Conservation (phyloP, 1,140 invertebrate genomes). For the Aphelenchoides avenae region DNA sequence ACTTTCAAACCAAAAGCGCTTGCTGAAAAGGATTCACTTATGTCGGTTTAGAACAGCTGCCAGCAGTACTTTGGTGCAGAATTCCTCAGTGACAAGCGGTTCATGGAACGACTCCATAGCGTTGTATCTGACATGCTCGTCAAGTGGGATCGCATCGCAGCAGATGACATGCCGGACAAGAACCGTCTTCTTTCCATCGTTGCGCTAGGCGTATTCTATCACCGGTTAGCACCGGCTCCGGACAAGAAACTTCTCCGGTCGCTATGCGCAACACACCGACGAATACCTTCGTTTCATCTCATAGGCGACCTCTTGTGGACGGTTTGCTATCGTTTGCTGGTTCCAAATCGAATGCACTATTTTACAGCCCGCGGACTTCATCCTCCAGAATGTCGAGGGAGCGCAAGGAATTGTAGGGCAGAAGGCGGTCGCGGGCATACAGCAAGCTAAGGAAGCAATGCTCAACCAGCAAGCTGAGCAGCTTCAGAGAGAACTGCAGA, state of each 20-base stretch:
- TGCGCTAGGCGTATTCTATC: conserved; percentile 5
- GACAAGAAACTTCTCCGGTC: conserved; percentile 75
- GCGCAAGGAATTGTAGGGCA: too few relatives aligned
- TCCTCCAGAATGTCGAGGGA: too few relatives aligned
- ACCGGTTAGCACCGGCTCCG: conserved; percentile 54
- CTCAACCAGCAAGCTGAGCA: conserved; percentile 36
- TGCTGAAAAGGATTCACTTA: too few relatives aligned
- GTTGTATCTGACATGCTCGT: conserved; percentile 64
- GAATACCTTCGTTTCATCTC: conserved; percentile 62
- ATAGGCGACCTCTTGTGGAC: conserved; percentile 23
- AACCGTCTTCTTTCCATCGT: conserved; percentile 66
- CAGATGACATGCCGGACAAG: conserved; percentile 63
- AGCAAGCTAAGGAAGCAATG: too few relatives aligned
- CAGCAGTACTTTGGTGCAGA: neutral
- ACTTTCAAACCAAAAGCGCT: too few relatives aligned
- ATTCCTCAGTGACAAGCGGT: conserved; percentile 5
- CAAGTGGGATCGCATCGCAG: conserved; percentile 24
- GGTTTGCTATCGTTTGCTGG: too few relatives aligned
- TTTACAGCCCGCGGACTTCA: too few relatives aligned
- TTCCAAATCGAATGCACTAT: too few relatives aligned
- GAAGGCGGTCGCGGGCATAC: too few relatives aligned
- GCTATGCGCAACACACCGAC: conserved; percentile 72
- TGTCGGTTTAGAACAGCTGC: conserved; percentile 1
- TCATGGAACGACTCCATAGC: conserved; percentile 65
- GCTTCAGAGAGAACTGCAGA: conserved; percentile 14